phyloP scores from a whole-genome alignment of 2,888 invertebrate genomes.

The Notodromas monacha region DNA sequence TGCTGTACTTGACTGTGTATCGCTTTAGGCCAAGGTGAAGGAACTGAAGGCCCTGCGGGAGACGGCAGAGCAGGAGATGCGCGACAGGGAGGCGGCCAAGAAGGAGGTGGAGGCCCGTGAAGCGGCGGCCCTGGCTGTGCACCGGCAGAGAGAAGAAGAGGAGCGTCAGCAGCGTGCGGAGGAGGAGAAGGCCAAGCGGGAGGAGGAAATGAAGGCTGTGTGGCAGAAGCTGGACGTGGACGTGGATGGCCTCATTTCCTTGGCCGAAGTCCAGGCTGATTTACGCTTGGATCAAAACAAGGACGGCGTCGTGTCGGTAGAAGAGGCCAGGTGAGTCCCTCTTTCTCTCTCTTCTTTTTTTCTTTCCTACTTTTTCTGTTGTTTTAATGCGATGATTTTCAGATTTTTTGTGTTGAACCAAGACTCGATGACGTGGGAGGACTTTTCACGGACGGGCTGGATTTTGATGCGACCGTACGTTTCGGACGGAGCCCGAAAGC shows the following conservation, averaged over 20 bases:
- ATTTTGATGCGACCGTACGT: conserved; percentile 38
- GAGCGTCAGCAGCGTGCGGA: conserved; percentile 25
- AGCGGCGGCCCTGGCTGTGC: conserved; percentile 13
- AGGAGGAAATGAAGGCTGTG: conserved; percentile 13
- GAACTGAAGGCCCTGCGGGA: not conserved
- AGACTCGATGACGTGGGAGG: conserved; percentile 11
- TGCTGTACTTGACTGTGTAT: no score
- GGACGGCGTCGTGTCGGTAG: conserved; percentile 53
- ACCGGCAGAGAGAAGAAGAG: not conserved
- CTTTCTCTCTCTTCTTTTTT: not conserved
- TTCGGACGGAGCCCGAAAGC: conserved; percentile 40
- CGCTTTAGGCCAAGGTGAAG: no score
- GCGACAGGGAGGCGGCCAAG: conserved; percentile 21
- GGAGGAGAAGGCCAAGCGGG: conserved; percentile 14
- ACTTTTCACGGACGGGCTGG: conserved; percentile 27
- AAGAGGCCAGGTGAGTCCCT: conserved; percentile 31
- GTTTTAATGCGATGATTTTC: no score
- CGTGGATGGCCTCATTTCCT: conserved; percentile 25
- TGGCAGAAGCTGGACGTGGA: conserved; percentile 38
- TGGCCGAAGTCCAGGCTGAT: conserved; percentile 22
- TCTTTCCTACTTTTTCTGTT: not conserved
- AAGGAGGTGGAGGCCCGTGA: conserved; percentile 12
- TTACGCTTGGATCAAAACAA: conserved; percentile 55
- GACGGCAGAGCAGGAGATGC: conserved; percentile 18
- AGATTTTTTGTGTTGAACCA: conserved; percentile 12